Evolutionary conservation across 2,113 vertebrate species (phyloP), one percentile per base, ranked within the genome.

Genomic region (Caloenas nicobarica): DNA sequence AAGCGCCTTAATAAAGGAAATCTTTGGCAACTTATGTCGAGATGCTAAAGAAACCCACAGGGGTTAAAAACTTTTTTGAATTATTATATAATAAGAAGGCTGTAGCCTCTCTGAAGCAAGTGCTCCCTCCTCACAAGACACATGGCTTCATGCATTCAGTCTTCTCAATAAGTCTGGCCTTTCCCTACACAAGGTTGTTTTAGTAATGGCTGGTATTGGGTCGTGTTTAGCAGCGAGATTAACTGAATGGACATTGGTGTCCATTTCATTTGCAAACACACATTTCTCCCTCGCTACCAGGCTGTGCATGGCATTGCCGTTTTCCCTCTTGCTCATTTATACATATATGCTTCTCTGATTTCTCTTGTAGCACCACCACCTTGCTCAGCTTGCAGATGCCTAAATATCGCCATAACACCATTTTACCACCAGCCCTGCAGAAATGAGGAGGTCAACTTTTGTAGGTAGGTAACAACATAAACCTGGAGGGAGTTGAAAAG

Each of bases 1-100:
- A 96, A 92, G 88, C 86, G 77, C 88, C 89, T 95, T 96, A 97
- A 91, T 89, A 84, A 94, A 92, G 96, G 87, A 96, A 97, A 90
- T 93, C 82, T 95, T 92, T 42, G 54, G 77, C 79, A 95, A 97
- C 57, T 96, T 96, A 74, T 24, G 70, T 78, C 7, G 17, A 97
- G 94, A 92, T 94, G 88, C 77, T 91, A 16, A 51, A 93, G 85
- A 96, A 74, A 65, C 79, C 86, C 82, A 91, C 61, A 91, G 70
- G 92, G 70, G 86, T 95, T 94, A 96, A 96, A 93, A 92, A 61
- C 60, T 91, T 95, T 96, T 77, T 34, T 3, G 94, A 93, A 95
- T 65, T 66, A 81, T 84, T 96, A 96, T 89, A 90, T 78, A 91
- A 93, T 71, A 51, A 88, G 92, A 86, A 58, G 14, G 7, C 68